Evolutionary conservation across 2,888 invertebrate genomes (phyloP).

Genomic region (Drosophila flavopinicola): DNA sequence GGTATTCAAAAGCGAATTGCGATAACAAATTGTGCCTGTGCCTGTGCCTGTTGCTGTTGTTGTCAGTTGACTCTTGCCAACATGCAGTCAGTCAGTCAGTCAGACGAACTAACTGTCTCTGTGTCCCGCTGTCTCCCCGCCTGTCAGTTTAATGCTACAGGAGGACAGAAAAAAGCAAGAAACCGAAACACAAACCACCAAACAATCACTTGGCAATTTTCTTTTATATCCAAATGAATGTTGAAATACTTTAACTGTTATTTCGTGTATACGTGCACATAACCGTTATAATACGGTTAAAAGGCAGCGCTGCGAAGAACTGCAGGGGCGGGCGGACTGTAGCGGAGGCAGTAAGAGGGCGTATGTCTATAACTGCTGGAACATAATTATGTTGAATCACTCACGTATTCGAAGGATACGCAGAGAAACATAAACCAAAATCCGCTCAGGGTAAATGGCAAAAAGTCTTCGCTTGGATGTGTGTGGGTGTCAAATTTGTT

Average conservation of each 20-base stretch:
- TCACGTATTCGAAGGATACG: slow-evolving; percentile 66
- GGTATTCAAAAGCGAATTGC: slow-evolving; percentile 29
- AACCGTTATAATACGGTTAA: slow-evolving; percentile 72
- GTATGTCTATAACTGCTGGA: slow-evolving; percentile 34
- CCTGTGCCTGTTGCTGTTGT: slow-evolving; percentile 25
- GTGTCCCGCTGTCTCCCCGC: slow-evolving; percentile 1
- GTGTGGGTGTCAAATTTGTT: slow-evolving; percentile 25
- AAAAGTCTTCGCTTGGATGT: slow-evolving; percentile 6
- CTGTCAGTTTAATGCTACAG: slow-evolving; percentile 55
- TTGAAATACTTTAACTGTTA: slow-evolving; percentile 74
- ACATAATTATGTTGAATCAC: slow-evolving; percentile 73
- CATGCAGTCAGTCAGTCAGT: slow-evolving; percentile 28
- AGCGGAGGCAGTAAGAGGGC: neutral
- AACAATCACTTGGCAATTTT: slow-evolving; percentile 68
- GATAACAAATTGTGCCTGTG: slow-evolving; percentile 24
- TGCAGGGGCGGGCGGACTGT: neutral
- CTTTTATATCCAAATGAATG: slow-evolving; percentile 55
- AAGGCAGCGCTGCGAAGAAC: slow-evolving; percentile 11
- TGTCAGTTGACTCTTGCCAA: slow-evolving; percentile 33
- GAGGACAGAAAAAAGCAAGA: slow-evolving; percentile 6
- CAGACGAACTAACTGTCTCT: slow-evolving; percentile 3
- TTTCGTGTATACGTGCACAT: slow-evolving; percentile 68
- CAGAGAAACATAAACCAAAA: slow-evolving; percentile 29
- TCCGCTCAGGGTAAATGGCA: slow-evolving; percentile 20
- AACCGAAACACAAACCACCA: slow-evolving; percentile 43